phyloP scores from a whole-genome alignment of 2,113 vertebrate species.

The Cichladusa arquata region DNA sequence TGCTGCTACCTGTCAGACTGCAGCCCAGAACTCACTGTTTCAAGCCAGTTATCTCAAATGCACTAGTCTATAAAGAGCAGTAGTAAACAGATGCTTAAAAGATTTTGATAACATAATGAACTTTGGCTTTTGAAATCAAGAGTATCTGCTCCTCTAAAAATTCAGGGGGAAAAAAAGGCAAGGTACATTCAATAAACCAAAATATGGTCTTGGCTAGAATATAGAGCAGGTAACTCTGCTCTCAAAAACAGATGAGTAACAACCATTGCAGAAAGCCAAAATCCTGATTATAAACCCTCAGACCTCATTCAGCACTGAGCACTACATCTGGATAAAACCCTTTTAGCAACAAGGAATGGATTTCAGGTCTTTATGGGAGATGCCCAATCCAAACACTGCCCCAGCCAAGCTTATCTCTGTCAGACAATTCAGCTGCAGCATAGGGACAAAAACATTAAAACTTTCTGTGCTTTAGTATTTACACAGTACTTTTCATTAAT shows the following conservation, averaged over 20 bases:
- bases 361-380: neutral
- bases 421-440: neutral
- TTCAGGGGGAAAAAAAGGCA: neutral
- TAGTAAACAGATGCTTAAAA: neutral
- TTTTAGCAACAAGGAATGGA: neutral
- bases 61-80: neutral
- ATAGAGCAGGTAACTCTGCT: neutral
- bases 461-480: constrained; percentile 15
- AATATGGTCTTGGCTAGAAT: neutral
- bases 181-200: neutral
- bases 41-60: neutral
- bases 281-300: neutral
- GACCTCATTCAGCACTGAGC: neutral
- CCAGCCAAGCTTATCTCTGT: neutral
- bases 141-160: neutral
- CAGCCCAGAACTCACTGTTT: neutral
- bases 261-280: neutral
- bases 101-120: neutral
- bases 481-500: neutral
- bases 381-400: neutral
- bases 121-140: neutral
- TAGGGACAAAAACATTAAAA: neutral
- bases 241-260: neutral
- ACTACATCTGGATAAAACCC: neutral
- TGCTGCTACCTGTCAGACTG: neutral